phyloP scores from a whole-genome alignment of 2,888 invertebrate species.

The Phoronis australis region DNA sequence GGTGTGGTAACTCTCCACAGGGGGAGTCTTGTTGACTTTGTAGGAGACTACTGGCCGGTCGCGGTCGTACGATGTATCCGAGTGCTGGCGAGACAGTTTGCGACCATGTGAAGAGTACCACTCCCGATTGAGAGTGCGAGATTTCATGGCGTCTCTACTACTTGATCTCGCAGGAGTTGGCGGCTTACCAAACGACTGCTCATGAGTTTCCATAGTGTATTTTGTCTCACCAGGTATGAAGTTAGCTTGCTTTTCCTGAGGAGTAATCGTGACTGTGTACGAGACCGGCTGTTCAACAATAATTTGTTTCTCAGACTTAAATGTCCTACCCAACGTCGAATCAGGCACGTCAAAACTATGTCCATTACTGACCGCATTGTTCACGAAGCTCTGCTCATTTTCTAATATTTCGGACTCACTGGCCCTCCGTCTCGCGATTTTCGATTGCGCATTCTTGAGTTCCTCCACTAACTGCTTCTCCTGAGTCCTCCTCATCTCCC shows the following conservation, averaged over 20 bases:
- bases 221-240: too few relatives aligned
- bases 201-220: background rate
- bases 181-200: constrained; percentile 16
- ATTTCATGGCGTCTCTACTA: constrained; percentile 27
- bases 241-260: background rate
- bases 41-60: constrained; percentile 8
- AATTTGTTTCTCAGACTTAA: background rate
- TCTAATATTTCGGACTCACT: constrained; percentile 53
- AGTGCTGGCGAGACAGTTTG: constrained; percentile 18
- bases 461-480: constrained; percentile 78
- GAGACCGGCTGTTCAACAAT: background rate
- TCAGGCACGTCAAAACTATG: background rate
- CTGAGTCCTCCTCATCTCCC: constrained; percentile 23
- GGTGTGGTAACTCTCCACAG: too few relatives aligned
- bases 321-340: background rate
- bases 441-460: constrained; percentile 47
- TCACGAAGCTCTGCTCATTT: constrained; percentile 35
- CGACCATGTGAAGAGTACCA: constrained; percentile 8
- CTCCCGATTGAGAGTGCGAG: too few relatives aligned
- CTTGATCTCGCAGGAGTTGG: constrained; percentile 30
- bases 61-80: constrained; percentile 23
- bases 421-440: constrained; percentile 59
- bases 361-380: background rate
- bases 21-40: too few relatives aligned
- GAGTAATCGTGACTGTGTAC: background rate